phyloP scores from a whole-genome alignment of 2,888 invertebrate genomes.

The Carpatolechia fugitivella region DNA sequence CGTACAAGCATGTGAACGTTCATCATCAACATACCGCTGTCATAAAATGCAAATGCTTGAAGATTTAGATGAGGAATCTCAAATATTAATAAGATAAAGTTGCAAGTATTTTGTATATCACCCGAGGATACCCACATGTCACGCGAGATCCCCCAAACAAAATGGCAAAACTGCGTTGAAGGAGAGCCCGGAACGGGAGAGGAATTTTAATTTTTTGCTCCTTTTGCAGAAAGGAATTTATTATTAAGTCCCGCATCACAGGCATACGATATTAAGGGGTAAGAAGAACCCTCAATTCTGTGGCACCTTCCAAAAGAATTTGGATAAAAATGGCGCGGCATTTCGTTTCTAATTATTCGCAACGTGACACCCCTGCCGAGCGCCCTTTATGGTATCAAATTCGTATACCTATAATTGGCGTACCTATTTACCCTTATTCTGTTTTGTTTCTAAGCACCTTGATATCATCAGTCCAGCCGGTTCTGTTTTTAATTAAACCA shows the following conservation, averaged over 20 bases:
- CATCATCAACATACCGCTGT: neutral
- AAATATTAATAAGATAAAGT: slow-evolving; percentile 16
- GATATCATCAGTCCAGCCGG: neutral
- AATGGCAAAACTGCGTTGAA: slow-evolving; percentile 64
- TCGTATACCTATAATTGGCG: neutral
- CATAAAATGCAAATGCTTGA: slow-evolving; percentile 3
- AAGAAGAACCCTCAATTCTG: slow-evolving; percentile 46
- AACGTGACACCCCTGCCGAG: slow-evolving; percentile 22
- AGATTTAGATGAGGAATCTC: slow-evolving; percentile 6
- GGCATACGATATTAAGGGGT: slow-evolving; percentile 58
- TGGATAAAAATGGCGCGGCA: slow-evolving; percentile 45
- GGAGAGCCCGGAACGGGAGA: slow-evolving; percentile 54
- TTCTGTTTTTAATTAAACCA: slow-evolving; percentile 7
- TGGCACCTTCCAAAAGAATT: slow-evolving; percentile 53
- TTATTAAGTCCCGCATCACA: slow-evolving; percentile 63
- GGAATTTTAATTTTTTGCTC: slow-evolving; percentile 72
- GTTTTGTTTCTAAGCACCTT: neutral
- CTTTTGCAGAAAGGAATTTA: slow-evolving; percentile 69
- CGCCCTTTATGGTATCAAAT: slow-evolving; percentile 16
- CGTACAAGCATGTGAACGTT: neutral
- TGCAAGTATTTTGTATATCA: slow-evolving; percentile 23
- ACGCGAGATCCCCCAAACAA: slow-evolving; percentile 58
- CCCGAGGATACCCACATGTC: slow-evolving; percentile 55
- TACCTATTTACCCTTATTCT: slow-evolving; percentile 9
- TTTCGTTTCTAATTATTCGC: slow-evolving; percentile 49